Base-by-base conservation (phyloP, 2,113 vertebrate species). In the Athene noctua region DNA sequence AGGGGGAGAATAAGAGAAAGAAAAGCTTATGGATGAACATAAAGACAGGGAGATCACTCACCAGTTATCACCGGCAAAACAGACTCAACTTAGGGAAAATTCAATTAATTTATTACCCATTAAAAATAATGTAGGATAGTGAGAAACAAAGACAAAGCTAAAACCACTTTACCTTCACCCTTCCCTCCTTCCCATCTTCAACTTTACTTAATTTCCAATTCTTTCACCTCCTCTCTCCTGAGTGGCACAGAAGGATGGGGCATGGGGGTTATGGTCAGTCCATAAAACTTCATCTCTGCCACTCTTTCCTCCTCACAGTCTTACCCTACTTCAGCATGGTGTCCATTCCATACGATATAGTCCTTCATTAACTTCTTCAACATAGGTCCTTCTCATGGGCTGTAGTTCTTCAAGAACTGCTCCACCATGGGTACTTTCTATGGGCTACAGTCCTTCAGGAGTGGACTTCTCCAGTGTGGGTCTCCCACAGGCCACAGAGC, bases 401-500 rank as follows among this genome's bases (percentile, higher is more conserved):
- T 57, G 23, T 27, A 74, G 51, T 51, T 63, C 61, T 46, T 68
- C 32, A 68, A 14, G 17, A 83, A 10, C 11, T 40, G 32, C 14
- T 85, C 42, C 10, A 16, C 15, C 14, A 6, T 19, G 61, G 8
- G 20, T 63, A 32, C 23, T 49, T 44, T 38, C 32, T 42, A 11
- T 8, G 6, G 19, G 15, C 9, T 73, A 4, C 42, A 51, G 29
- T 51, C 40, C 42, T 83, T 68, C 54, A 68, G 10, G 30, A 67
- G 4, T 5, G 16, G 15, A 14, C 27, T 57, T 17, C 62, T 74
- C 11, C 42, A 42, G 13, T 10, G 9, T 46, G 17, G 23, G 47
- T 66, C 22, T 13, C 13, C 25, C 11, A 59, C 0, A 0, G 63
- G 15, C n/a, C 51, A 36, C 34, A 49, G 22, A 13, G 47, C 13